These are phyloP conservation scores for Sturnira hondurensis DNA, from an alignment of 2,113 vertebrate genomes.

Conservation along the genomic window DNA sequence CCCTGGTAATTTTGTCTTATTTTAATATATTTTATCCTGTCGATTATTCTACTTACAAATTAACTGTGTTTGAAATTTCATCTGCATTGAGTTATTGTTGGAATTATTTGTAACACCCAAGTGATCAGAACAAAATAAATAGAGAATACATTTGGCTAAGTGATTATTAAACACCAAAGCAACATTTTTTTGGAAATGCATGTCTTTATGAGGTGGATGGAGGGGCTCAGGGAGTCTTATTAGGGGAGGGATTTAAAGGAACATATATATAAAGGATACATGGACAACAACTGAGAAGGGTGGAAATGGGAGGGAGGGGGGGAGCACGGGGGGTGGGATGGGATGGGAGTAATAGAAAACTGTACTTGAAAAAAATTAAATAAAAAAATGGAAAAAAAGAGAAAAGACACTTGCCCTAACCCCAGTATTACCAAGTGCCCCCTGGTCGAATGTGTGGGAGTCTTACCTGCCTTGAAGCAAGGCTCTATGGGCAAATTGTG, in stretches of 20 bases:
- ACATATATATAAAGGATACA: no score
- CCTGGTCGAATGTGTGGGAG: neutral
- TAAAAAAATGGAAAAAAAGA: no score
- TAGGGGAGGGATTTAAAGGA: no score
- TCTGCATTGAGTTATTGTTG: neutral
- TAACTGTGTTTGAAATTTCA: neutral
- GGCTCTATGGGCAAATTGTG: neutral
- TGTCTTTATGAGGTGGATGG: neutral
- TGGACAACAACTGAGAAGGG: no score
- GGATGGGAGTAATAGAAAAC: no score
- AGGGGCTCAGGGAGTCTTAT: neutral
- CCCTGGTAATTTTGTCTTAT: neutral
- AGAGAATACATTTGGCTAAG: neutral
- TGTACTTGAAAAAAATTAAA: no score
- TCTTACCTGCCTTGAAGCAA: neutral
- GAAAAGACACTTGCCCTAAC: neutral
- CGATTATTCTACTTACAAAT: neutral
- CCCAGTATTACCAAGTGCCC: neutral
- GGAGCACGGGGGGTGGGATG: no score
- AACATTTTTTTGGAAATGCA: neutral
- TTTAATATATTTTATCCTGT: neutral
- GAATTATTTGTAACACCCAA: neutral
- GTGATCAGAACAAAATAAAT: neutral
- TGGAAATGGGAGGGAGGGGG: no score
- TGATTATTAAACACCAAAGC: neutral